Base-by-base conservation (phyloP, 2,113 vertebrate species). In the Clarias batrachus region DNA sequence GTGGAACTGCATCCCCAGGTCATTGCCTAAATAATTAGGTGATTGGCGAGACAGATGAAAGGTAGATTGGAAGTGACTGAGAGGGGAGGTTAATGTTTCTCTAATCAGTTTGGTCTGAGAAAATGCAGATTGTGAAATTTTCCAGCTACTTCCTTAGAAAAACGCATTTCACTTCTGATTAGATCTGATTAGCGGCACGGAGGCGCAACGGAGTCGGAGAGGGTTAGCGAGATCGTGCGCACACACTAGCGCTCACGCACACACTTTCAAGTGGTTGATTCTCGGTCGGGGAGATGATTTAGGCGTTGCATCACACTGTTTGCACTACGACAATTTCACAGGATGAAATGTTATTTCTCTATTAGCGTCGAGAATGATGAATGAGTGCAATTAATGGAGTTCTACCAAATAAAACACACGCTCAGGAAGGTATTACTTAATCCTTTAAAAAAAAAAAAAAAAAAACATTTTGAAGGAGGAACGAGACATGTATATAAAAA, bases 61-160 rank as follows among this genome's bases (percentile, higher is more conserved):
- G 93, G 91, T 92, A 95, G 94, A 96, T 96, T 95, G 95, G 93
- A 96, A 95, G 95, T 95, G 95, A 95, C 95, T 95, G 93, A 92
- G 90, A 94, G 94, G 94, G 94, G 94, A 94, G 95, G 94, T 95
- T 95, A 95, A 95, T 95, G 95, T 96, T 95, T 94, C 94, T 93
- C 92, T 95, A 96, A 95, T 96, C 95, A 96, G 95, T 93, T 93
- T 92, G 94, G 94, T 94, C 93, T 93, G 94, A 95, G 93, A 95
- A 89, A 94, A 95, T 95, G 94, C 94, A 95, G 94, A 96, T 95
- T 95, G 94, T 95, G 95, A 96, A 95, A 95, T 95, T 95, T 95
- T 95, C 95, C 94, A 96, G 95, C 94, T 92, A 95, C 95, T 96
- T 95, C 95, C 95, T 95, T 94, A 95, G 93, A 95, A 96, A 96